These are phyloP conservation scores for Seriola rivoliana DNA, from an alignment of 2,113 vertebrate genomes.

Conservation along the genomic window DNA sequence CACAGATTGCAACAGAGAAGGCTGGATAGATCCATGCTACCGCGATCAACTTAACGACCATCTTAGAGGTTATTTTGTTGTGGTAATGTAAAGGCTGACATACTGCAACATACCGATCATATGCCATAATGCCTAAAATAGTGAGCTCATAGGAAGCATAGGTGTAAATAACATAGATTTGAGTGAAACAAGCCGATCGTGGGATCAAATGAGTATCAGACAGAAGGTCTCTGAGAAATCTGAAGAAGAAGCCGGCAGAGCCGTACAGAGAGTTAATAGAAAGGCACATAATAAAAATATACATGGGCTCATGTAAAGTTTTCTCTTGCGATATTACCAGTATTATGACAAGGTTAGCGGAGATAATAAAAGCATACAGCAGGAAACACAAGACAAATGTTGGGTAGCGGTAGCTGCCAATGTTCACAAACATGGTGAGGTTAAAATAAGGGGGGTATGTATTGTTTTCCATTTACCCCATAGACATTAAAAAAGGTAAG, in stretches of 20 bases:
- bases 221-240: conserved; percentile 76
- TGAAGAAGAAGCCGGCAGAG: conserved; percentile 79
- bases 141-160: conserved; percentile 82
- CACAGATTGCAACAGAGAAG: conserved; percentile 61
- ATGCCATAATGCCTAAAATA: conserved; percentile 83
- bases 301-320: conserved; percentile 80
- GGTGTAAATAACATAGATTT: conserved; percentile 81
- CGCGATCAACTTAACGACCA: conserved; percentile 46
- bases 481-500: not conserved
- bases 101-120: conserved; percentile 83
- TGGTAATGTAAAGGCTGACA: conserved; percentile 81
- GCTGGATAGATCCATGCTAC: conserved; percentile 63
- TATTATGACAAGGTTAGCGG: conserved; percentile 62
- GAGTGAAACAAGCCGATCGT: conserved; percentile 69
- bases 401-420: conserved; percentile 56
- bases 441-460: conserved; percentile 56
- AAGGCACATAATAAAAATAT: conserved; percentile 80
- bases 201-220: conserved; percentile 74
- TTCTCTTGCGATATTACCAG: conserved; percentile 54
- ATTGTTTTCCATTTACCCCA: conserved; percentile 60
- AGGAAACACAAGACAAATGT: conserved; percentile 48
- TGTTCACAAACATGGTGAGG: conserved; percentile 63
- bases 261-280: conserved; percentile 83
- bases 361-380: conserved; percentile 50
- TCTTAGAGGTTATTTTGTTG: conserved; percentile 72